Evolutionary conservation across 2,888 invertebrate genomes (phyloP).

Genomic region (Himalopsyche anomala): DNA sequence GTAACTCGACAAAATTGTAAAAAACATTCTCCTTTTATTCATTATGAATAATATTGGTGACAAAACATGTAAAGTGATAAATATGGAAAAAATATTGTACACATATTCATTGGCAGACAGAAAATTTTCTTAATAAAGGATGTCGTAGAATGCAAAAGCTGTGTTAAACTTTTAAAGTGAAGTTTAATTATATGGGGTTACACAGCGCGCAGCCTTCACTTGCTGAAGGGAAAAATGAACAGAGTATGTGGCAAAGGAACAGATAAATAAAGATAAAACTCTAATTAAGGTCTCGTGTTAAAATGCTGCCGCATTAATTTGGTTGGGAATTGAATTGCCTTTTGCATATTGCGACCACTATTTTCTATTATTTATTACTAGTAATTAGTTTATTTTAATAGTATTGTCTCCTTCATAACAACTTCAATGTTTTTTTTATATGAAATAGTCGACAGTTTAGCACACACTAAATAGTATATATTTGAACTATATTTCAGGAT

Average conservation of each 20-base stretch:
- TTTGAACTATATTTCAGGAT: too few species aligned
- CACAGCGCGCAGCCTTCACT: not conserved
- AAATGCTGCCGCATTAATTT: not conserved
- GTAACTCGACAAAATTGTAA: too few species aligned
- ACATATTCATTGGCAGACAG: not conserved
- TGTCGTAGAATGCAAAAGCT: conserved; percentile 18
- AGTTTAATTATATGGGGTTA: conserved; percentile 20
- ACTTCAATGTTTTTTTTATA: too few species aligned
- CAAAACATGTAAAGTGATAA: too few species aligned
- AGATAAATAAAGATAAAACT: conserved; percentile 22
- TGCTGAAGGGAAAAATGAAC: not conserved
- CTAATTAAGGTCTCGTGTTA: not conserved
- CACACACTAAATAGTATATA: too few species aligned
- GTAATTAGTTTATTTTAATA: too few species aligned
- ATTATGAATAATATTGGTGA: too few species aligned
- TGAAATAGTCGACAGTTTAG: too few species aligned
- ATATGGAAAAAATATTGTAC: not conserved
- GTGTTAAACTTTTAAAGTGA: conserved; percentile 2
- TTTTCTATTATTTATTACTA: too few species aligned
- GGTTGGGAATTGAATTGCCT: not conserved
- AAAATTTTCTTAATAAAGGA: not conserved
- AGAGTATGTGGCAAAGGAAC: not conserved
- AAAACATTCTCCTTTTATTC: too few species aligned
- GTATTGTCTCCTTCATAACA: too few species aligned
- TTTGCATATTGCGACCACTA: too few species aligned